Conservation (phyloP, 2,797 vertebrate genomes). For the Propithecus deckenii region DNA sequence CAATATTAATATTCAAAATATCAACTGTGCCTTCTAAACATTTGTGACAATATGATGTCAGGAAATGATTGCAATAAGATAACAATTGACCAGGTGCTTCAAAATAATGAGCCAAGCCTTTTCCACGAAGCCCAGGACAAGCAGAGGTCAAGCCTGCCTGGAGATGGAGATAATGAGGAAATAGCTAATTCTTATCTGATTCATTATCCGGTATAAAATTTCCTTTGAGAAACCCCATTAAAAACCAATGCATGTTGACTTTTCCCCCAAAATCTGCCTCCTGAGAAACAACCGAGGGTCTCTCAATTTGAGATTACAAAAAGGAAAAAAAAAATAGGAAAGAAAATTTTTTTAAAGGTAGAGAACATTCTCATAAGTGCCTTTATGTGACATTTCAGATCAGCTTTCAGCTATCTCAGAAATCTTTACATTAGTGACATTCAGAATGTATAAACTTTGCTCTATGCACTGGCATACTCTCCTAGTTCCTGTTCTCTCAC, state of each 20-base stretch:
- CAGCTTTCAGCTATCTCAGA: neutral
- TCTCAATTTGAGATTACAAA: slow-evolving; percentile 13
- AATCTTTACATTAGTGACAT: neutral
- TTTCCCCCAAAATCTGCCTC: neutral
- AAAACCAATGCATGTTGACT: slow-evolving; percentile 24
- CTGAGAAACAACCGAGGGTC: neutral
- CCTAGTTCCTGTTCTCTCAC: neutral
- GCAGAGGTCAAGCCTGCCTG: neutral
- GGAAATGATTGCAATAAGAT: neutral
- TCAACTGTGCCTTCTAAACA: neutral
- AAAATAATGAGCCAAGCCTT: slow-evolving; percentile 40
- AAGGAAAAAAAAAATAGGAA: neutral
- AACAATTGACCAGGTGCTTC: slow-evolving; percentile 10
- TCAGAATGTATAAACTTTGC: neutral
- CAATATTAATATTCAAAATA: neutral
- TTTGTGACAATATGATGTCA: neutral
- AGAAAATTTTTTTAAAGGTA: neutral
- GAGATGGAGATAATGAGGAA: neutral
- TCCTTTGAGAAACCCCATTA: neutral
- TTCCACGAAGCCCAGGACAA: neutral
- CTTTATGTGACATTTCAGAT: neutral
- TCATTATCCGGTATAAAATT: slow-evolving; percentile 30
- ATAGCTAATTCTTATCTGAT: neutral
- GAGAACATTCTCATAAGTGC: neutral
- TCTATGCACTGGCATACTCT: neutral